A percentile compares a stretch with the other conserved stretches of the same genome.
phyloP scores from a whole-genome alignment of 2,797 vertebrate genomes.

The Agapornis canus region DNA sequence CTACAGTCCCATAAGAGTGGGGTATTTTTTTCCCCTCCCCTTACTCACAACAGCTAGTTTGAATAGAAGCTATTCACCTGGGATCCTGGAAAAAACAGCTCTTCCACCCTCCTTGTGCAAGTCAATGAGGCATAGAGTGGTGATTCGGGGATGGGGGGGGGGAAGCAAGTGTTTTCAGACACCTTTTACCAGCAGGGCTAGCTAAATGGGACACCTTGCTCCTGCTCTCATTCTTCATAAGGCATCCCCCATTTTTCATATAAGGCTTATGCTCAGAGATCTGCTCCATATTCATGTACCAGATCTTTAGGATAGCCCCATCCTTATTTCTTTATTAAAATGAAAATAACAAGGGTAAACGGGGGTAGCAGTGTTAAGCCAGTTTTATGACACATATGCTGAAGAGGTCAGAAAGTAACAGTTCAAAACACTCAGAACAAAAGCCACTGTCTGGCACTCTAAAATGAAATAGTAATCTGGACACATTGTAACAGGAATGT shows the following conservation, averaged over 20 bases:
- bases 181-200: background rate
- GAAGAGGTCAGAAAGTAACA: background rate
- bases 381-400: background rate
- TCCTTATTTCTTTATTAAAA: background rate
- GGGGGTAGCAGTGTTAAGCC: background rate
- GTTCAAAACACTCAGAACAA: background rate
- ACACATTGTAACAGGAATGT: background rate
- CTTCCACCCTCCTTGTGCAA: background rate
- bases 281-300: background rate
- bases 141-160: rapidly evolving
- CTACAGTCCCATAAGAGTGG: background rate
- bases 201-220: background rate
- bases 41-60: background rate
- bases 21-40: too few relatives aligned
- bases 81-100: background rate
- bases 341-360: background rate
- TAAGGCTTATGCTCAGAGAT: background rate
- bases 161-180: background rate
- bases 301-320: background rate
- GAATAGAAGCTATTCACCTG: background rate
- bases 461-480: background rate
- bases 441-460: background rate
- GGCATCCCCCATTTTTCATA: background rate
- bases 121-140: background rate
- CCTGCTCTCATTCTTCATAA: background rate